These are phyloP conservation scores for Meteorus cinctellus DNA, from an alignment of 2,888 invertebrate species.

Conservation along the genomic window DNA sequence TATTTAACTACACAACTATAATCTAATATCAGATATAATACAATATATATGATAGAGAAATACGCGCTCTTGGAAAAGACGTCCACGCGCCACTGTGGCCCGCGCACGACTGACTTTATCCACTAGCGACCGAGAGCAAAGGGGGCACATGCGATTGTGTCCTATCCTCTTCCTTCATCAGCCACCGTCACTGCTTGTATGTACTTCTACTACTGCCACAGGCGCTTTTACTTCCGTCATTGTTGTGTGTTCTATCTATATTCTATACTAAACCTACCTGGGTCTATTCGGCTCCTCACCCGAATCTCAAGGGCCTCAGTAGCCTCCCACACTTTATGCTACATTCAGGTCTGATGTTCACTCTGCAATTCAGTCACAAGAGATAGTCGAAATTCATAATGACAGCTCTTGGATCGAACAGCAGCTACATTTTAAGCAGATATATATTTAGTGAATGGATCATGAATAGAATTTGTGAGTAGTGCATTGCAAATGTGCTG, in stretches of 20 bases:
- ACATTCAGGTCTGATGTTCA: conserved; percentile 3
- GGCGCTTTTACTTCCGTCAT: conserved; percentile 38
- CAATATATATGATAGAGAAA: not conserved
- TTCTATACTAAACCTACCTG: not conserved
- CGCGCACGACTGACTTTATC: conserved; percentile 70
- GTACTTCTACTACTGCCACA: conserved; percentile 20
- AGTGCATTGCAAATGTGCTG: too few relatives aligned
- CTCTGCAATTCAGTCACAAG: not conserved
- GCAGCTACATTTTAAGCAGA: too few relatives aligned
- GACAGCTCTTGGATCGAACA: not conserved
- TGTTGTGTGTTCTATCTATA: not conserved
- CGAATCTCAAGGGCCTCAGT: conserved; percentile 22
- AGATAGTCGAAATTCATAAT: not conserved
- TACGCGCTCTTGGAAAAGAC: conserved; percentile 47
- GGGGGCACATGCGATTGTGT: conserved; percentile 45
- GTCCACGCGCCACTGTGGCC: conserved; percentile 66
- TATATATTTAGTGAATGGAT: too few relatives aligned
- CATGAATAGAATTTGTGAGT: too few relatives aligned
- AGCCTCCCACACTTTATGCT: not conserved
- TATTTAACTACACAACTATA: not conserved
- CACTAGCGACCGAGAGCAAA: conserved; percentile 47
- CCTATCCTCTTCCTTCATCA: conserved; percentile 42
- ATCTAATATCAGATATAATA: conserved; percentile 9
- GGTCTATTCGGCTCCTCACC: not conserved
- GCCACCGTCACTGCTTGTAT: conserved; percentile 30